Conservation (phyloP, 2,797 vertebrate genomes). For the Orientallactaga sibirica region DNA sequence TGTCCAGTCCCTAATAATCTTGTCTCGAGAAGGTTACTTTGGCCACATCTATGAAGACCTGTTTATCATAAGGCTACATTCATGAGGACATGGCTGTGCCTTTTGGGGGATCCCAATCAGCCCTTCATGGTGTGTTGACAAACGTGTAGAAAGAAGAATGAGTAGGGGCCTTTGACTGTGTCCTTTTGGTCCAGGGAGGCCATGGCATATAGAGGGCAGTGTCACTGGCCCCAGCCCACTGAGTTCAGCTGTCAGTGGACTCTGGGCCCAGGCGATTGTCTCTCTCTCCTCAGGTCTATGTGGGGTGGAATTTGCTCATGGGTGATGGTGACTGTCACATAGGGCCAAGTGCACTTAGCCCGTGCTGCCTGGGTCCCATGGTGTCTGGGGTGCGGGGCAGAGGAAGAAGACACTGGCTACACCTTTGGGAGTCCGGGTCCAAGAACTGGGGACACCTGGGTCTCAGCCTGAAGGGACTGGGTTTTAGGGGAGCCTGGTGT, state of each 20-base stretch:
- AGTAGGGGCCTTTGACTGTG: too few species aligned
- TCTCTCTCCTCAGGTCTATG: not conserved
- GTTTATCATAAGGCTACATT: not conserved
- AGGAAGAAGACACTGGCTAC: not conserved
- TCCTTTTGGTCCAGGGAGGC: not conserved
- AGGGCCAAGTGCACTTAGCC: not conserved
- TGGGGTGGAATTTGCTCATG: accelerated
- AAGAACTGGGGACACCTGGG: not conserved
- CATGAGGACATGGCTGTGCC: not conserved
- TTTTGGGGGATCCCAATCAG: not conserved
- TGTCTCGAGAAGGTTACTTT: not conserved
- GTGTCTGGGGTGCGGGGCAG: not conserved
- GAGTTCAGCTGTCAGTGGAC: not conserved
- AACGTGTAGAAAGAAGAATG: not conserved
- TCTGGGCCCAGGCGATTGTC: too few species aligned
- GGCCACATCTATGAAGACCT: not conserved
- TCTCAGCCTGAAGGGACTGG: not conserved
- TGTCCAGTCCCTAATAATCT: not conserved
- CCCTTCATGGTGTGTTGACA: not conserved
- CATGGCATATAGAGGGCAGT: not conserved
- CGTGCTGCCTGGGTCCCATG: not conserved
- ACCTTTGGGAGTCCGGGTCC: not conserved
- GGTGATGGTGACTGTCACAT: not conserved
- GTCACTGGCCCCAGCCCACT: accelerated
- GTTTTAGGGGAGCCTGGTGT: too few species aligned